phyloP scores from a whole-genome alignment of 2,113 vertebrate species.

The Bubo bubo region DNA sequence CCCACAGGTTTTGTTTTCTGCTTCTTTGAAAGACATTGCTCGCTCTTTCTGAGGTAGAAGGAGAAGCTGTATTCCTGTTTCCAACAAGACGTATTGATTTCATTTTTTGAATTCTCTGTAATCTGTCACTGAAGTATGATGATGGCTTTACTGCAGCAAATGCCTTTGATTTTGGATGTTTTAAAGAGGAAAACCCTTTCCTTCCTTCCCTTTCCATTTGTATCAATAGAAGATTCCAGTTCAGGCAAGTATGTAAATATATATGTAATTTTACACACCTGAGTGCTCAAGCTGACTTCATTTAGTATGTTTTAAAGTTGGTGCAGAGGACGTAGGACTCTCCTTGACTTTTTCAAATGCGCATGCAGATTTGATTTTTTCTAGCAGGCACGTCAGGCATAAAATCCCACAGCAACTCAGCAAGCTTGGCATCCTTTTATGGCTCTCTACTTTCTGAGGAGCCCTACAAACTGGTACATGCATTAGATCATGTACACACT shows the following conservation, averaged over 20 bases:
- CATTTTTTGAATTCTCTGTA: not conserved
- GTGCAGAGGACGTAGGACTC: not conserved
- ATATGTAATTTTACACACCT: not conserved
- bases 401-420: not conserved
- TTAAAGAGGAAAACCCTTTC: not conserved
- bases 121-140: not conserved
- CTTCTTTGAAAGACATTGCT: not conserved
- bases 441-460: not conserved
- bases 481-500: not conserved
- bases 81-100: not conserved
- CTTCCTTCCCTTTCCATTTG: not conserved
- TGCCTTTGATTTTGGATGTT: not conserved
- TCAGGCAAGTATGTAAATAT: not conserved
- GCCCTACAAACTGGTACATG: not conserved
- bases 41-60: not conserved
- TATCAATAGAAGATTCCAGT: not conserved
- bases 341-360: not conserved
- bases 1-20: not conserved
- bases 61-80: not conserved
- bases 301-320: not conserved
- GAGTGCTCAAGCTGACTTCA: not conserved
- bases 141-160: not conserved
- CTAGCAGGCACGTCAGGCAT: not conserved
- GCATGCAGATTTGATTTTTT: accelerated
- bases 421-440: not conserved